Evolutionary conservation across 2,797 vertebrate species (phyloP), one percentile per base, ranked within the genome.

Genomic region (Eutrigla gurnardus): DNA sequence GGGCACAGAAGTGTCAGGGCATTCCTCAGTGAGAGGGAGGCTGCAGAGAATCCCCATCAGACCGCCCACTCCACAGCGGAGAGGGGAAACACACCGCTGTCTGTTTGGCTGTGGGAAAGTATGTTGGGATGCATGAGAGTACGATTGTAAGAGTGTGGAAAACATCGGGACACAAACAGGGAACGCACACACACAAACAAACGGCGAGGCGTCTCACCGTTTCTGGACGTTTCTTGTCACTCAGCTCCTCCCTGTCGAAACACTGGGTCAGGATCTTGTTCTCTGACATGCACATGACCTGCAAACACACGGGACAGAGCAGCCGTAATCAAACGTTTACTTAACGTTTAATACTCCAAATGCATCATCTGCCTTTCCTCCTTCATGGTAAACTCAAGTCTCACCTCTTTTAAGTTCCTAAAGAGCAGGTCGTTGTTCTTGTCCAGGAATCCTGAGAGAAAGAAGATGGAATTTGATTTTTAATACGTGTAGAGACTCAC

Each of bases 341-440:
- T 25, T 1, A n/a, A n/a, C n/a, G n/a, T n/a, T 2, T 25, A 33
- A 53, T 53, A 25, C 52, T 33, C 6, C 50, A 12, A 33, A 53
- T 9, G 7, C 4, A n/a, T 49, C 5, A 5, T 13, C 4, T 13
- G 5, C 5, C 3, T 6, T 4, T 33, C 3, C 49, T 7, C n/a
- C 8, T 50, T 9, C 1, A n/a, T 18, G 13, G 13, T 3, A 1
- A 33, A 53, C 25, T 33, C 25, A 25, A 25, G 25, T 35, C 95
- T 96, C 84, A 98, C 98, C 96, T 99, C 97, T 89, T 99, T 99
- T 79, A 99, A 82, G 92, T 99, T 99, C 89, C 98, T 95, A 90
- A 99, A 99, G 47, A 99, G 97, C 64, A 99, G 96, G 86, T 99
- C 98, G 0, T 99, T 99, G 94, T 99, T 99, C 91, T 99, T 99